Conservation (phyloP, 2,113 vertebrate genomes). For the Anarrhichthys ocellatus region DNA sequence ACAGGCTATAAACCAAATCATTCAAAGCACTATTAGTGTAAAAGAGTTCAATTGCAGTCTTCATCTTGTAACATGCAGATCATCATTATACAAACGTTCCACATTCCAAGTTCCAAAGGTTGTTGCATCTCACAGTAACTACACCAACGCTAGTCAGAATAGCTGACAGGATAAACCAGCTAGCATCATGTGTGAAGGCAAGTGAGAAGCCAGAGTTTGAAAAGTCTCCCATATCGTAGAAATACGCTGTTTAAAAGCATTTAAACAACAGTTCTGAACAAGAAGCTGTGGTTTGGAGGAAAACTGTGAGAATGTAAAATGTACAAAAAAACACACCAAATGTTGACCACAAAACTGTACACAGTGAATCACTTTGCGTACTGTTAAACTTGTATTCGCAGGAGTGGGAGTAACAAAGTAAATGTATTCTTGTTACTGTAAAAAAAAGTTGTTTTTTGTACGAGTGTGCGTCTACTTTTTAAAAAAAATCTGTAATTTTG, state of each 20-base stretch:
- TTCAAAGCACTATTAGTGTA: neutral
- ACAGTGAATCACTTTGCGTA: neutral
- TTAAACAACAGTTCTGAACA: neutral
- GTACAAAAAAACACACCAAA: neutral
- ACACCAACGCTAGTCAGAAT: neutral
- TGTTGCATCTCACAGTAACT: slow-evolving; percentile 6
- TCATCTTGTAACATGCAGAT: slow-evolving; percentile 1
- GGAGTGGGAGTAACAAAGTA: neutral
- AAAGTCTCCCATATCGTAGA: neutral
- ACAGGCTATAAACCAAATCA: neutral
- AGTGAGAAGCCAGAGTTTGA: neutral
- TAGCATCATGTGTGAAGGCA: neutral
- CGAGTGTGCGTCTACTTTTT: neutral
- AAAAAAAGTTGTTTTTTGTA: neutral
- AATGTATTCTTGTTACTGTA: neutral
- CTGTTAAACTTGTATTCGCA: neutral
- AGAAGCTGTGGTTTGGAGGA: neutral
- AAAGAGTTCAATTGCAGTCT: slow-evolving; percentile 10
- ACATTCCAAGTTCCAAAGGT: neutral
- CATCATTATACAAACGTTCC: slow-evolving; percentile 1
- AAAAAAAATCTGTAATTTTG: neutral
- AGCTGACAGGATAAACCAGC: neutral
- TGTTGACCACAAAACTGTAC: neutral
- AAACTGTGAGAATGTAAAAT: neutral
- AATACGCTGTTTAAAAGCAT: neutral